phyloP scores from a whole-genome alignment of 2,797 vertebrate species.

The Onychomys torridus region DNA sequence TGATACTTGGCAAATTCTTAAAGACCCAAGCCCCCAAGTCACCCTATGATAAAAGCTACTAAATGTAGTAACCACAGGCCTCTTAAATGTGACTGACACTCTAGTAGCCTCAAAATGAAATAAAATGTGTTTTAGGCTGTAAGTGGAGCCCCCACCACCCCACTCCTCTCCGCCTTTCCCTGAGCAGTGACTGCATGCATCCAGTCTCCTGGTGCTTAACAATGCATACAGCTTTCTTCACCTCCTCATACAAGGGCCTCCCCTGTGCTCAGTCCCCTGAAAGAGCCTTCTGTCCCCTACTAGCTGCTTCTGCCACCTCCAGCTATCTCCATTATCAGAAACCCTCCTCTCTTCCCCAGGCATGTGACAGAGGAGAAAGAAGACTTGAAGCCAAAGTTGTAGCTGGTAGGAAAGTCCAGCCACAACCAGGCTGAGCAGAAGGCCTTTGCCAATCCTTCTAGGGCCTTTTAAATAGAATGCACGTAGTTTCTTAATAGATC shows the following conservation, averaged over 20 bases:
- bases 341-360: too few relatives aligned
- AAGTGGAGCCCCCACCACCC: background rate
- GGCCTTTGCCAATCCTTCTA: background rate
- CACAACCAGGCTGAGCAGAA: background rate
- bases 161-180: background rate
- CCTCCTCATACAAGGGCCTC: background rate
- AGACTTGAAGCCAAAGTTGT: background rate
- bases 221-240: background rate
- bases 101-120: background rate
- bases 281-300: background rate
- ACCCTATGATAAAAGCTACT: background rate
- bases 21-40: background rate
- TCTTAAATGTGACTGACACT: background rate
- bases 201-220: background rate
- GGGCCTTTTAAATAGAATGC: background rate
- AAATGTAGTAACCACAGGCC: background rate
- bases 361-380: background rate
- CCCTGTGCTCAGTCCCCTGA: background rate
- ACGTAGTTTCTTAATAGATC: background rate
- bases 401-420: background rate
- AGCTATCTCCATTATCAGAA: too few relatives aligned
- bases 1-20: background rate
- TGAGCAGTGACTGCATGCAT: background rate
- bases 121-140: background rate
- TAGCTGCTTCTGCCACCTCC: background rate